Evolutionary conservation across 1,140 invertebrate species (phyloP).

Genomic region (Zaprionus ornatus): DNA sequence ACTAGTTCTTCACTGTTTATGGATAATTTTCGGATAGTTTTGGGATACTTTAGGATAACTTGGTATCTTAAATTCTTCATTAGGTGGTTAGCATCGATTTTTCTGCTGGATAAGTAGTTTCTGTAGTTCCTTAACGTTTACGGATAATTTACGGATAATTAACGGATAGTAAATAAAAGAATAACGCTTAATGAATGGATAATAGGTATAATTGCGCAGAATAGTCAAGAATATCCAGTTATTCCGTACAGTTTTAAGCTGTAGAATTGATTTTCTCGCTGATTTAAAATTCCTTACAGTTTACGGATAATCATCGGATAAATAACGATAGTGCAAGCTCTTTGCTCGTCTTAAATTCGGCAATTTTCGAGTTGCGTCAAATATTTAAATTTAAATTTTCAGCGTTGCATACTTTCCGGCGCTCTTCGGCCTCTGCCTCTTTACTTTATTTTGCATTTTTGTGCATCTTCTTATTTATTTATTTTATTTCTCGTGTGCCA

Average conservation of each 20-base stretch:
- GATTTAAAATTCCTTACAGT: too few relatives aligned
- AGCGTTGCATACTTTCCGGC: conserved; percentile 64
- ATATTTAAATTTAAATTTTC: conserved; percentile 52
- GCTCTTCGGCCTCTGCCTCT: conserved; percentile 38
- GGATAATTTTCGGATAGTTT: not conserved
- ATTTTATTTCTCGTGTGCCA: conserved; percentile 63
- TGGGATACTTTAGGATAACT: too few relatives aligned
- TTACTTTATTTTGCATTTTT: conserved; percentile 16
- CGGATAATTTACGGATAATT: not conserved
- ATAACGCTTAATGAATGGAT: rapidly evolving
- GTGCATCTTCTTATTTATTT: conserved; percentile 12
- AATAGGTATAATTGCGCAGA: too few relatives aligned
- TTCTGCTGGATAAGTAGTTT: too few relatives aligned
- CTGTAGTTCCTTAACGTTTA: too few relatives aligned
- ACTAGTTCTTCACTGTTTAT: too few relatives aligned
- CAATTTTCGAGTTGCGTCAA: conserved; percentile 1
- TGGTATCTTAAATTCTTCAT: too few relatives aligned
- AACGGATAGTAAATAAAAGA: not conserved
- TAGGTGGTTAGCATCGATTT: too few relatives aligned
- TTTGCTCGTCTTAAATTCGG: not conserved
- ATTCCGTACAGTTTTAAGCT: too few relatives aligned
- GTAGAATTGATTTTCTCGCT: too few relatives aligned
- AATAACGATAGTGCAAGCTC: not conserved
- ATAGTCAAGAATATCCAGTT: too few relatives aligned
- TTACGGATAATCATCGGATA: not conserved